Evolutionary conservation across 2,888 invertebrate species (phyloP).

Genomic region (Epinotia demarniana): DNA sequence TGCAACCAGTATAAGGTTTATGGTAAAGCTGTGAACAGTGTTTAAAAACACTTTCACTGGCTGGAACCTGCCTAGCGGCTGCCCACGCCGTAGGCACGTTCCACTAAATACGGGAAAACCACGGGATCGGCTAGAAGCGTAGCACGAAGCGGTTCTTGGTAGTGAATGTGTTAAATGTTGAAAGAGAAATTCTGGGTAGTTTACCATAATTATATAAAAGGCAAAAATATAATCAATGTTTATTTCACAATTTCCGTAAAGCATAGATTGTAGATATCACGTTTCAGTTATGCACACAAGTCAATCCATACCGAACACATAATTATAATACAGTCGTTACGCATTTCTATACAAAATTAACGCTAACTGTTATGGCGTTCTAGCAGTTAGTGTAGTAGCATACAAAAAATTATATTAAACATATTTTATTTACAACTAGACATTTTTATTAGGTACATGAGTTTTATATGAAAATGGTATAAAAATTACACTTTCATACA

Average conservation of each 20-base stretch:
- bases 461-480: slow-evolving; percentile 84
- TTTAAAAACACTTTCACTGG: too few relatives aligned
- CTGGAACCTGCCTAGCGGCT: too few relatives aligned
- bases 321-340: slow-evolving; percentile 69
- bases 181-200: neutral
- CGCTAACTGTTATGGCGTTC: slow-evolving; percentile 72
- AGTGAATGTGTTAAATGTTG: neutral
- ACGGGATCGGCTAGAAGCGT: too few relatives aligned
- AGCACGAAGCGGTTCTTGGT: too few relatives aligned
- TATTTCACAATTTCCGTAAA: slow-evolving; percentile 83
- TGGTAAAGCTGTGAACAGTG: too few relatives aligned
- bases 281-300: slow-evolving; percentile 83
- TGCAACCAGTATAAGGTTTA: too few relatives aligned
- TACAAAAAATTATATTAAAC: slow-evolving; percentile 82
- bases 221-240: slow-evolving; percentile 75
- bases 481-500: slow-evolving; percentile 83
- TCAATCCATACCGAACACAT: slow-evolving; percentile 79
- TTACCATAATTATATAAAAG: slow-evolving; percentile 38
- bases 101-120: too few relatives aligned
- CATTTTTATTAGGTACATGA: slow-evolving; percentile 81
- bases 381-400: slow-evolving; percentile 80
- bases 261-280: slow-evolving; percentile 85
- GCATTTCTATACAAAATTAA: slow-evolving; percentile 80
- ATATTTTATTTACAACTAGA: slow-evolving; percentile 80
- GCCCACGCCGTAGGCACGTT: too few relatives aligned